Evolutionary conservation across 2,113 vertebrate genomes (phyloP).

Genomic region (Orthonyx spaldingii): DNA sequence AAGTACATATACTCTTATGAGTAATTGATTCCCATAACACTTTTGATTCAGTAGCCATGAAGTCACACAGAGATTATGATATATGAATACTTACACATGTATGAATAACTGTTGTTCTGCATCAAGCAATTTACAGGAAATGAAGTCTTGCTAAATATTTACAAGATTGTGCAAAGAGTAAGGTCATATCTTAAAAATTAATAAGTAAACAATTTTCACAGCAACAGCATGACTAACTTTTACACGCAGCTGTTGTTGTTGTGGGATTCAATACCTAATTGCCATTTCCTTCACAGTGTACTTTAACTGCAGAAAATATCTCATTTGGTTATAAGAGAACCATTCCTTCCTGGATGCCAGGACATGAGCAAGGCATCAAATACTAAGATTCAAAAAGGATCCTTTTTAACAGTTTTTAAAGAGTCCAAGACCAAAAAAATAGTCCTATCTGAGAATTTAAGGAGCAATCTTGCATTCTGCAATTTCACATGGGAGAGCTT

Average conservation of each 20-base stretch:
- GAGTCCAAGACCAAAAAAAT: background rate
- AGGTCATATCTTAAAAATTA: background rate
- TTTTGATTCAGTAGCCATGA: background rate
- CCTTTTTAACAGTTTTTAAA: background rate
- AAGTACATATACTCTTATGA: background rate
- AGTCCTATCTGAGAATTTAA: background rate
- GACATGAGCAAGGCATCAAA: background rate
- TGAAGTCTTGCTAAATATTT: background rate
- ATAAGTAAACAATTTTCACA: background rate
- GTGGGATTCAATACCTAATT: background rate
- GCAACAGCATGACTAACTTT: background rate
- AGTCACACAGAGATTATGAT: background rate
- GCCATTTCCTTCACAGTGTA: background rate
- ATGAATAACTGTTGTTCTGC: background rate
- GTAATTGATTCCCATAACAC: background rate
- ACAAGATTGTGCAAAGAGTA: background rate
- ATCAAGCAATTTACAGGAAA: background rate
- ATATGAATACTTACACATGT: background rate
- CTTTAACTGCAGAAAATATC: background rate
- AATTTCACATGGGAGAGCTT: background rate
- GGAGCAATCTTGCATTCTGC: background rate
- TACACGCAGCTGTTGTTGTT: background rate
- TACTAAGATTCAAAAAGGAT: background rate
- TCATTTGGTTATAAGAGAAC: background rate
- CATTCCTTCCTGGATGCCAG: background rate